Evolutionary conservation across 2,797 vertebrate species (phyloP).

Genomic region (Chromobotia macracanthus): DNA sequence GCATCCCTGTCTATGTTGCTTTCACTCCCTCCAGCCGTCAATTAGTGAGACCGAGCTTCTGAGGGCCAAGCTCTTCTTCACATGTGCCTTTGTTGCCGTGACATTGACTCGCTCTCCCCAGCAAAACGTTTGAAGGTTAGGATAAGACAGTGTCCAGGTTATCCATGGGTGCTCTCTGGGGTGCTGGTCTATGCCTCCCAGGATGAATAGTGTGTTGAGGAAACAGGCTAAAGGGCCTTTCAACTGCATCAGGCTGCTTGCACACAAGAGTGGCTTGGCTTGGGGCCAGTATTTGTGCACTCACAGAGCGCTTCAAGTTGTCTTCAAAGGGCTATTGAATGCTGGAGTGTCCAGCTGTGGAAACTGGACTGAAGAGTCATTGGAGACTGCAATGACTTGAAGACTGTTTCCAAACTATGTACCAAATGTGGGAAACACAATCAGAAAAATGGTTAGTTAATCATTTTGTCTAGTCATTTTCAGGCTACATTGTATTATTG

Average conservation of each 20-base stretch:
- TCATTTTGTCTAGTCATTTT: neutral
- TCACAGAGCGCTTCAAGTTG: slow-evolving; percentile 59
- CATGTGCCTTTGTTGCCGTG: slow-evolving; percentile 74
- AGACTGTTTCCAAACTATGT: neutral
- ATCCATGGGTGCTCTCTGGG: slow-evolving; percentile 59
- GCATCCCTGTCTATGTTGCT: slow-evolving; percentile 63
- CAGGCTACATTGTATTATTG: neutral
- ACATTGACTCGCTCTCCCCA: slow-evolving; percentile 61
- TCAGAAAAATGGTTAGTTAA: slow-evolving; percentile 12
- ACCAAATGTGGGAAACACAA: neutral
- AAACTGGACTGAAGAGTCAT: slow-evolving; percentile 53
- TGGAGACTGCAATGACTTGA: neutral
- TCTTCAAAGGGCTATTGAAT: slow-evolving; percentile 60
- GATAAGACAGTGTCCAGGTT: slow-evolving; percentile 77
- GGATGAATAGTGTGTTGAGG: slow-evolving; percentile 64
- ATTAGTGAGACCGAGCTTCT: slow-evolving; percentile 74
- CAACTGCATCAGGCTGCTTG: slow-evolving; percentile 54
- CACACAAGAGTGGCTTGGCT: slow-evolving; percentile 60
- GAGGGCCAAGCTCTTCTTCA: slow-evolving; percentile 73
- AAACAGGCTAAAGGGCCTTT: slow-evolving; percentile 63
- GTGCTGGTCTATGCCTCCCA: slow-evolving; percentile 61
- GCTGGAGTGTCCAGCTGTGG: slow-evolving; percentile 51
- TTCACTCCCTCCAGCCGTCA: slow-evolving; percentile 76
- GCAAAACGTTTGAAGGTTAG: slow-evolving; percentile 75
- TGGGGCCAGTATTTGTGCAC: slow-evolving; percentile 59